Conservation (phyloP, 2,888 invertebrate genomes). For the Ornithoptera priamus region DNA sequence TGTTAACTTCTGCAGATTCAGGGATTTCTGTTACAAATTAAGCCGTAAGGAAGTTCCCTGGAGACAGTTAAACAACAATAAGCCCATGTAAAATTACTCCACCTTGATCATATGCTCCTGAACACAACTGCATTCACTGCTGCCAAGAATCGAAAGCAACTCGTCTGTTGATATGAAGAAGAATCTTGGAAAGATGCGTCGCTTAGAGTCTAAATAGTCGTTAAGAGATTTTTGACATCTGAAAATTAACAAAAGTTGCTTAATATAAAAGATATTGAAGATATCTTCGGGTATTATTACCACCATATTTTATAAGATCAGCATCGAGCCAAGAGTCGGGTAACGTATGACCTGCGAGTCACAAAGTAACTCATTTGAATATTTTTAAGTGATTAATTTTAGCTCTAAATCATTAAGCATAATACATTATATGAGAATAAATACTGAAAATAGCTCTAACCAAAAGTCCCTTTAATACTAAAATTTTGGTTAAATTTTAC, state of each 20-base stretch:
- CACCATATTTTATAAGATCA: no score
- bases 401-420: no score
- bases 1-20: no score
- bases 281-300: no score
- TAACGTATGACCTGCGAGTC: no score
- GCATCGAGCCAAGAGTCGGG: no score
- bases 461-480: no score
- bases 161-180: slow-evolving; percentile 97
- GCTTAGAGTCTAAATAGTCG: slow-evolving; percentile 93
- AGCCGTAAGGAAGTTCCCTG: background rate
- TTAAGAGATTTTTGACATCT: slow-evolving; percentile 94
- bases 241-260: slow-evolving; percentile 7
- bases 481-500: no score
- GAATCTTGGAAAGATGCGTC: slow-evolving; percentile 93
- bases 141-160: slow-evolving; percentile 92
- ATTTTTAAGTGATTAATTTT: no score
- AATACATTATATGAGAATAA: no score
- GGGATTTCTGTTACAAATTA: background rate
- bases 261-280: background rate
- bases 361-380: no score
- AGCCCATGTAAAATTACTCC: slow-evolving; percentile 28
- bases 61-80: background rate
- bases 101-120: slow-evolving; percentile 97
- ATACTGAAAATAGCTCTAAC: no score
- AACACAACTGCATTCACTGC: slow-evolving; percentile 89